Percentiles rank a stretch among this genome's conserved stretches.
phyloP scores from a whole-genome alignment of 2,888 invertebrate genomes.

The Nemotelus nigrinus region DNA sequence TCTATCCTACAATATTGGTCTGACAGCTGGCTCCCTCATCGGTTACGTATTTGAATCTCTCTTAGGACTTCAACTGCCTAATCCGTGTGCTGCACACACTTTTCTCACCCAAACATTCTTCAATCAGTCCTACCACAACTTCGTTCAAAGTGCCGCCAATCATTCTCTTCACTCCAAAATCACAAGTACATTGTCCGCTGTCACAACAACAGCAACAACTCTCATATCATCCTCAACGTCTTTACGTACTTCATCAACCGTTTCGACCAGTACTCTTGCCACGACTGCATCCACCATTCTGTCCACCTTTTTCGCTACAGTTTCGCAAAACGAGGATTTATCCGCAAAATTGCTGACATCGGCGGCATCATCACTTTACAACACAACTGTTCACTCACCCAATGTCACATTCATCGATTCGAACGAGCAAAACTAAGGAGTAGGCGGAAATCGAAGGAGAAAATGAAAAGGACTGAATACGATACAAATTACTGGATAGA shows the following conservation, averaged over 20 bases:
- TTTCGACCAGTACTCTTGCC: constrained; percentile 28
- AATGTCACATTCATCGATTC: constrained; percentile 40
- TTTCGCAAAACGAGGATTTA: constrained; percentile 42
- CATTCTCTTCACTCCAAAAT: constrained; percentile 1
- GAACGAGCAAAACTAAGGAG: constrained; percentile 42
- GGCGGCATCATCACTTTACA: constrained; percentile 41
- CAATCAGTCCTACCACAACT: constrained; percentile 36
- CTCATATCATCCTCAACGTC: constrained; percentile 47
- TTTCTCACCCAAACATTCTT: constrained; percentile 56
- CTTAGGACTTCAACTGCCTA: constrained; percentile 68
- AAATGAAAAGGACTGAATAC: constrained; percentile 30
- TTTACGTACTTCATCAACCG: constrained; percentile 52
- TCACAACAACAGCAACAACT: constrained; percentile 43
- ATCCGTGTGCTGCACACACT: constrained; percentile 65
- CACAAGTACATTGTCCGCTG: constrained; percentile 51
- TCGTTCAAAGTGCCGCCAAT: constrained; percentile 20
- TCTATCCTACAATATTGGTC: constrained; percentile 86
- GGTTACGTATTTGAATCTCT: constrained; percentile 81
- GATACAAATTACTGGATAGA: constrained; percentile 15
- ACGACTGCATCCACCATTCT: constrained; percentile 53
- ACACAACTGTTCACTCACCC: constrained; percentile 17
- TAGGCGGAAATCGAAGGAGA: background rate
- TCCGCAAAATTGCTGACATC: constrained; percentile 36
- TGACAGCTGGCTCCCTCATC: constrained; percentile 84
- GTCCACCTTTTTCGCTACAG: constrained; percentile 54